phyloP scores from a whole-genome alignment of 2,113 vertebrate genomes.

The Chlamydotis undulata region DNA sequence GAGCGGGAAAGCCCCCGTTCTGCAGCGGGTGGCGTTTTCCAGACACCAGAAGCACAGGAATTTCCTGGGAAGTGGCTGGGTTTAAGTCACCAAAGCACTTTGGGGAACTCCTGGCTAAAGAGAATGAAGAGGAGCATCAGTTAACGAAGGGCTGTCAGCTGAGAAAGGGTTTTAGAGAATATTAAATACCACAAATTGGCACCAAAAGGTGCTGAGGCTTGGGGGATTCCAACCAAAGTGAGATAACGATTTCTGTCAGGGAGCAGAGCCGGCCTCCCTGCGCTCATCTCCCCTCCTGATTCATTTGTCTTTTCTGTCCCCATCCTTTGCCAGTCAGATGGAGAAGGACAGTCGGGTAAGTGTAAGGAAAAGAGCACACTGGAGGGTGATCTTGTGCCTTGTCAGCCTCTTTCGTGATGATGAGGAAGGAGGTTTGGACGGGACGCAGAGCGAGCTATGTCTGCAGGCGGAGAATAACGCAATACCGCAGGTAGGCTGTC shows the following conservation, averaged over 20 bases:
- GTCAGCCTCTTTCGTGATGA: not conserved
- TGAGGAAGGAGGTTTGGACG: not conserved
- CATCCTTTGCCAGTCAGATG: not conserved
- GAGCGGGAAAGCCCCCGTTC: accelerated
- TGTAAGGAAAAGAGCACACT: not conserved
- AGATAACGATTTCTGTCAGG: not conserved
- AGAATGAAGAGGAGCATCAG: not conserved
- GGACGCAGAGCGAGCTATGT: not conserved
- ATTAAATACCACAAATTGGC: not conserved
- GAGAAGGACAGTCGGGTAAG: not conserved
- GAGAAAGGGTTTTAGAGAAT: not conserved
- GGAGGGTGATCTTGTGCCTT: not conserved
- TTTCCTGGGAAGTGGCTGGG: not conserved
- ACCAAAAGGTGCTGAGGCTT: not conserved
- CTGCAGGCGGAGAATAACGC: not conserved
- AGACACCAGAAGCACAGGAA: not conserved
- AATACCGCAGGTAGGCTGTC: not conserved
- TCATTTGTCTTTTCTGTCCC: not conserved
- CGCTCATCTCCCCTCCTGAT: not conserved
- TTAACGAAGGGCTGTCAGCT: not conserved
- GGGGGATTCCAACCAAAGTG: not conserved
- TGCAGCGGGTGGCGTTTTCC: not conserved
- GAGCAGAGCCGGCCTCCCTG: not conserved
- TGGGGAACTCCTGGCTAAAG: not conserved
- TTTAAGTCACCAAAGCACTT: not conserved